Evolutionary conservation across 2,888 invertebrate genomes (phyloP).

Genomic region (Melinopterus prodromus): DNA sequence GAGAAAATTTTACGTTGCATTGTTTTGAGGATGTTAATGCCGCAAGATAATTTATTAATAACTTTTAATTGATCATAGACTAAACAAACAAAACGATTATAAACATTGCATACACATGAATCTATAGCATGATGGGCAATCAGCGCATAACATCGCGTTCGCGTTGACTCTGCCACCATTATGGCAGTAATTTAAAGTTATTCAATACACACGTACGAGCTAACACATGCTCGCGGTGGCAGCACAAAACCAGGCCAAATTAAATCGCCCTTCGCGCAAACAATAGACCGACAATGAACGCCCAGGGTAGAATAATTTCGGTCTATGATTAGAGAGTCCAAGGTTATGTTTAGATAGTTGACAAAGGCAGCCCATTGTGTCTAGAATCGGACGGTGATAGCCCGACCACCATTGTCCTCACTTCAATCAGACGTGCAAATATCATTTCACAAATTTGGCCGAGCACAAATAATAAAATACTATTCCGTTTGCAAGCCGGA

Average conservation of each 20-base stretch:
- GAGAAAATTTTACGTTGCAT: no score
- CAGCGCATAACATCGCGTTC: not conserved
- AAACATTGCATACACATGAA: no score
- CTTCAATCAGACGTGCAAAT: not conserved
- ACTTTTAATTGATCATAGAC: no score
- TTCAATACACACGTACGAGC: not conserved
- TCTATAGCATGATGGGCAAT: not conserved
- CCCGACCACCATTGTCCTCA: slow-evolving; percentile 5
- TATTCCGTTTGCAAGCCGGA: not conserved
- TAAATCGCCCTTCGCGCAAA: slow-evolving; percentile 14
- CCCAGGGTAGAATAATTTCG: slow-evolving; percentile 35
- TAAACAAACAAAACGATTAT: no score
- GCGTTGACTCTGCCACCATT: not conserved
- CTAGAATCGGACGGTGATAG: not conserved
- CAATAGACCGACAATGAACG: slow-evolving; percentile 10
- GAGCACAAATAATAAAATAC: not conserved
- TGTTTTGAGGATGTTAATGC: no score
- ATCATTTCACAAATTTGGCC: not conserved
- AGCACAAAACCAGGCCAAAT: slow-evolving; percentile 20
- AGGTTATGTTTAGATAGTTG: slow-evolving; percentile 24
- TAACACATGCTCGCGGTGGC: not conserved
- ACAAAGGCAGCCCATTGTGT: slow-evolving; percentile 4
- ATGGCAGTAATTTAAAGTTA: not conserved
- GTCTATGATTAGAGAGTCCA: slow-evolving; percentile 18
- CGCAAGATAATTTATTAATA: no score